phyloP scores from a whole-genome alignment of 2,888 invertebrate genomes.

The Aelia acuminata region DNA sequence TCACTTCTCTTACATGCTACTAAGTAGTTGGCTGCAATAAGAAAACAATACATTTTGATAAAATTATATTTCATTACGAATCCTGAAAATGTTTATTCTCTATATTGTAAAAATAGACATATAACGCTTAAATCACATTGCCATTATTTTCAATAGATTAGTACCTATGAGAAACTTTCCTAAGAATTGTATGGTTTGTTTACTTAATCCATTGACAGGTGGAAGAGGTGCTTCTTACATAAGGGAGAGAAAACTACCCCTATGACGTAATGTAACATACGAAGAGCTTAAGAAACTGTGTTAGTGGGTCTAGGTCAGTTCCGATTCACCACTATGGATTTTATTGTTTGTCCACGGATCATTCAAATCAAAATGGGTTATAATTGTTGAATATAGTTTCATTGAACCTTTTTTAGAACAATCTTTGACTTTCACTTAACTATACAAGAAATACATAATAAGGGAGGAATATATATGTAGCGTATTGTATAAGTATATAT shows the following conservation, averaged over 20 bases:
- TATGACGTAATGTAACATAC: neutral
- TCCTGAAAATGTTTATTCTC: too few relatives aligned
- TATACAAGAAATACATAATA: too few relatives aligned
- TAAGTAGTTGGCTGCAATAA: constrained; percentile 65
- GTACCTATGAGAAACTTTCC: too few relatives aligned
- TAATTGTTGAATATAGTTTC: too few relatives aligned
- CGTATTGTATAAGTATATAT: too few relatives aligned
- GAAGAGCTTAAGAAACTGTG: constrained; percentile 11
- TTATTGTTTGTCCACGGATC: neutral
- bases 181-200: neutral
- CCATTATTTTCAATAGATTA: too few relatives aligned
- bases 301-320: constrained; percentile 23
- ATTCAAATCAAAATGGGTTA: too few relatives aligned
- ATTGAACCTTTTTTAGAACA: too few relatives aligned
- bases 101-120: too few relatives aligned
- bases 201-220: neutral
- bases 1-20: constrained; percentile 66
- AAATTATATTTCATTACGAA: neutral
- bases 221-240: neutral
- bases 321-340: neutral
- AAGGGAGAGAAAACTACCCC: constrained; percentile 31
- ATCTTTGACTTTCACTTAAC: too few relatives aligned
- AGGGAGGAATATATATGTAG: too few relatives aligned
- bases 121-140: too few relatives aligned
- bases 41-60: neutral